Evolutionary conservation across 1,140 invertebrate species (phyloP), one percentile per base, ranked within the genome.

Genomic region (Polyergus mexicanus): DNA sequence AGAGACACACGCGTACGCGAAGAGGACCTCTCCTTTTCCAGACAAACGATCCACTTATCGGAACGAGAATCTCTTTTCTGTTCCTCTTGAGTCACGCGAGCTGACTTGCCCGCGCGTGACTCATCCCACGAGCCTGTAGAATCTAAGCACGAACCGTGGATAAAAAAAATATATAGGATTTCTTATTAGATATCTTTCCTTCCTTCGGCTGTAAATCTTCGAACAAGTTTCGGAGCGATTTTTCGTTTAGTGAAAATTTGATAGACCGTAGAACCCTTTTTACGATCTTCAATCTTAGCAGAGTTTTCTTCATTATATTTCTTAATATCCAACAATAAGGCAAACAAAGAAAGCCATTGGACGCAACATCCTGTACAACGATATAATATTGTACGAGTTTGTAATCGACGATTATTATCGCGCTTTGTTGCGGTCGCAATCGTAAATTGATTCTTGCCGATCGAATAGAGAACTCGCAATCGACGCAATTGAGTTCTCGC

Each of bases 1-100:
- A 81, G 72, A 81, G 72, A 81, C 71, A 71, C 75, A 68, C 87
- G 78, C 63, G 89, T 75, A 84, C 66, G 90, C 66, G 90, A 91
- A 91, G 88, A 51, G 47, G 89, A 90, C 84, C 88, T 91, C 75
- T 91, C 91, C 91, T 91, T 91, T 89, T 92, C 71, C 87, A 91
- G 90, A 72, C 80, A 88, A 90, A 88, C 66, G 87, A 86, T 91
- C 84, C 86, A 90, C 84, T 90, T 91, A 89, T 87, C 84, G 54
- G 38, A 65, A 54, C 74, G 84, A 81, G 69, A n/a, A n/a, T 74
- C 84, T 81, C 47, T 72, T 51, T 83, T 60, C 56, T 56, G 78
- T 74, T 83, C 60, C 78, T 83, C 81, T 88, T 83, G 84, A 91
- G 63, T 88, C 85, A 89, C 75, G 85, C 84, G 60, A 72, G 54